Percentiles rank a stretch among this genome's conserved stretches.
These are phyloP conservation scores for Rhagonycha fulva DNA, from an alignment of 2,888 invertebrate species.

Conservation along the genomic window DNA sequence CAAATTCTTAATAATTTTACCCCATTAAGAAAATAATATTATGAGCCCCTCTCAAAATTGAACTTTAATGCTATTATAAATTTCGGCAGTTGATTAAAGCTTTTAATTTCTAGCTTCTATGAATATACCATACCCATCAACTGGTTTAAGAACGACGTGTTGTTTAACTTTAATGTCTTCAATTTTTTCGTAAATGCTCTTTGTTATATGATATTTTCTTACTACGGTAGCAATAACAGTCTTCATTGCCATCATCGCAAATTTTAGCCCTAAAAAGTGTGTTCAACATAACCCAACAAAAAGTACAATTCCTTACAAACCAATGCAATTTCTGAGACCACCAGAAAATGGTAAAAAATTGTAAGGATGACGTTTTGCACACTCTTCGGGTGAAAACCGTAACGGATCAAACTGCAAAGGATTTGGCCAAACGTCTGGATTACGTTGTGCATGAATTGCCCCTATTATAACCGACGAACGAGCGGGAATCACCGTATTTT, in stretches of 20 bases:
- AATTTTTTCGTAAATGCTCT: background rate
- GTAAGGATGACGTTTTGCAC: background rate
- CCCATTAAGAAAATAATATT: no score
- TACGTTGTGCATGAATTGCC: background rate
- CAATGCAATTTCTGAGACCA: background rate
- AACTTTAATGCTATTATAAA: no score
- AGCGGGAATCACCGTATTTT: background rate
- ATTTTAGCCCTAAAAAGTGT: background rate
- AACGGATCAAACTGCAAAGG: conserved; percentile 11
- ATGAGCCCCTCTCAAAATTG: no score
- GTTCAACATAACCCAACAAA: background rate
- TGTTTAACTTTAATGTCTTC: background rate
- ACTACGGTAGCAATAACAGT: background rate
- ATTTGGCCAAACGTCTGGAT: background rate
- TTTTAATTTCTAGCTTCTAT: background rate
- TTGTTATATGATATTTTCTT: background rate
- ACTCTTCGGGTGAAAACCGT: conserved; percentile 13
- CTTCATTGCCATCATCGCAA: conserved; percentile 2
- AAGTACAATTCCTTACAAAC: background rate
- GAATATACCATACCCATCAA: background rate
- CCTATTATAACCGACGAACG: background rate
- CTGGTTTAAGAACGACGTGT: background rate
- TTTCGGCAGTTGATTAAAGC: no score
- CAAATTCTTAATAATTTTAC: no score
- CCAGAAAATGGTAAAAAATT: background rate